Base-by-base conservation (phyloP, 2,888 invertebrate genomes). In the Trachelus iudaicus region DNA sequence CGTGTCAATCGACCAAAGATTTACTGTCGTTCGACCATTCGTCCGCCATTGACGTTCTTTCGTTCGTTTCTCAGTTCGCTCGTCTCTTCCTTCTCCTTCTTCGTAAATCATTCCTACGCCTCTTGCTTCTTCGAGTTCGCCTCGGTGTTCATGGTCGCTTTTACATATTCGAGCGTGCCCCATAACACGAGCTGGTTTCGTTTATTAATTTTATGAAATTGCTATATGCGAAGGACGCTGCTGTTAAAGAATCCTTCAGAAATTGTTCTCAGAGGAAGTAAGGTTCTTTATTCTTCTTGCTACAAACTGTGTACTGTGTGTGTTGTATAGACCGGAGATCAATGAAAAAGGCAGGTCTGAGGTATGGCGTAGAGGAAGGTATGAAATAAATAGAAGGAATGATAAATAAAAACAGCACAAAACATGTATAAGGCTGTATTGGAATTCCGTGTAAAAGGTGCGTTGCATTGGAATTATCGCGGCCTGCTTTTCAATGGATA, bases 1-100 rank as follows among this genome's bases (percentile, higher is more conserved):
- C 90, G 88, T 90, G 89, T 90, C 89, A 89, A 90, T 90, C 89
- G 88, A 77, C 80, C 77, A 79, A 87, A 89, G 89, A 90, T 90
- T 90, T 90, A 90, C 88, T 80, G 88, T 86, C 87, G 84, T 81
- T 85, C 81, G 83, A 82, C 81, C 76, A 40, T 79, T 77, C 80
- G 80, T 76, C 56, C 56, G 56, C 56, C 56, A 56, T 56, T 56
- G 56, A 75, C 77, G 81, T 73, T 82, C 79, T 77, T 75, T 79
- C 71, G 31, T 33, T 71, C 76, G 79, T 79, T 84, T 81, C 81
- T 83, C 80, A 78, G 76, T 76, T 83, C 80, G 77, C 76, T 76
- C 79, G 83, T 82, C 80, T 82, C 77, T 81, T 84, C 79, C 78
- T 82, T 82, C 82, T 77, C 82, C 75, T 84, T 80, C 88, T 86